Evolutionary conservation across 2,113 vertebrate species (phyloP).

Genomic region (Eubucco bourcierii): DNA sequence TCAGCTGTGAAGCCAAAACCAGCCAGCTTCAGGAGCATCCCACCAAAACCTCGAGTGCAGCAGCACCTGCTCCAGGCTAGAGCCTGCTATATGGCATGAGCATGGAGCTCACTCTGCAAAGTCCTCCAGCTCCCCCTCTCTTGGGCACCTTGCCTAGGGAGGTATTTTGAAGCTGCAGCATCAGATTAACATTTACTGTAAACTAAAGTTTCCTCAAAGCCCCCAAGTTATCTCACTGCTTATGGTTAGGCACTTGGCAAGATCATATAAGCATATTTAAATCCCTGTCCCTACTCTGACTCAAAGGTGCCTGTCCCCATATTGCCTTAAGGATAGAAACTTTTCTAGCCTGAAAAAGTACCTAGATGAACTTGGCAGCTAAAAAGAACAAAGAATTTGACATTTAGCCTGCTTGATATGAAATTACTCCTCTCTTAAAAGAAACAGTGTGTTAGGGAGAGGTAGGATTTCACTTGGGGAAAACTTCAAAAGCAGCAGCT

Average conservation of each 20-base stretch:
- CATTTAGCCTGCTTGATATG: background rate
- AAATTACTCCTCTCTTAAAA: background rate
- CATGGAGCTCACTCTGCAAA: background rate
- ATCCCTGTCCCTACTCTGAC: background rate
- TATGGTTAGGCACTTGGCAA: background rate
- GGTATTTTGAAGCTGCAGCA: background rate
- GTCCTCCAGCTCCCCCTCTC: background rate
- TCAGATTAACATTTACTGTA: background rate
- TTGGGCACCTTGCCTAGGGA: rapidly evolving
- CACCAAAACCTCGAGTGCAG: background rate
- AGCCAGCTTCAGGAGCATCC: rapidly evolving
- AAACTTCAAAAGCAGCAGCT: constrained; percentile 12
- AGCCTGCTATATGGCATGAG: rapidly evolving
- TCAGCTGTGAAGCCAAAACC: background rate
- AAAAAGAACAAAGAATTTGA: background rate
- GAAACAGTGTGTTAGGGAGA: background rate
- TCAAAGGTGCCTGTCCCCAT: background rate
- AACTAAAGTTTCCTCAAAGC: background rate
- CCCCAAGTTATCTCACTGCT: background rate
- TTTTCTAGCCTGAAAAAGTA: background rate
- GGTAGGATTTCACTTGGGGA: background rate
- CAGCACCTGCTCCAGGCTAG: rapidly evolving
- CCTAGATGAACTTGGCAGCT: background rate
- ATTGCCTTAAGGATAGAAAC: background rate
- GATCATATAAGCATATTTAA: background rate